phyloP scores from a whole-genome alignment of 1,140 invertebrate genomes.

The Aporrectodea caliginosa region DNA sequence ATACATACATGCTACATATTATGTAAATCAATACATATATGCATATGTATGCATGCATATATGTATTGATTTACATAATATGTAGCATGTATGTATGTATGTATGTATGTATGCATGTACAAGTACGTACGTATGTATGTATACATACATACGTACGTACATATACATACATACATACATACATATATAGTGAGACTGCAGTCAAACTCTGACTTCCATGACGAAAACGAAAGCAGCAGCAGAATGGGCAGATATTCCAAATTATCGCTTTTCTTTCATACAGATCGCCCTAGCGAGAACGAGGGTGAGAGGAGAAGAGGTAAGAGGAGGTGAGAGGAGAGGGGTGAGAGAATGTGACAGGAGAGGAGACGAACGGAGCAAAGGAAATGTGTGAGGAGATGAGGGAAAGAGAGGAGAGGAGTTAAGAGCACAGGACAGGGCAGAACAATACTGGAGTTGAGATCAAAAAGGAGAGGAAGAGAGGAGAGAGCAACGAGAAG shows the following conservation, averaged over 20 bases:
- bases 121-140: background rate
- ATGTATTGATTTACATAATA: too few species aligned
- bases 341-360: background rate
- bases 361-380: too few species aligned
- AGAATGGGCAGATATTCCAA: background rate
- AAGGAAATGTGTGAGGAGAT: too few species aligned
- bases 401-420: background rate
- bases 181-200: background rate
- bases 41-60: background rate
- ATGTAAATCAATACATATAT: background rate
- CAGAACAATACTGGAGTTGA: too few species aligned
- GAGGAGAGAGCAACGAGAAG: too few species aligned
- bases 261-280: background rate
- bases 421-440: background rate
- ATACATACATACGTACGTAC: background rate
- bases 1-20: background rate
- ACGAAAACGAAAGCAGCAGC: background rate
- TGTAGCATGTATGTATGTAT: background rate
- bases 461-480: too few species aligned
- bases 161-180: constrained; percentile 1
- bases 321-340: too few species aligned
- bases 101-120: too few species aligned
- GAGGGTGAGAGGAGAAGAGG: background rate
- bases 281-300: background rate
- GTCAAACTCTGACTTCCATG: background rate